Base-by-base conservation (phyloP, 2,797 vertebrate genomes). In the Sylvilagus floridanus region DNA sequence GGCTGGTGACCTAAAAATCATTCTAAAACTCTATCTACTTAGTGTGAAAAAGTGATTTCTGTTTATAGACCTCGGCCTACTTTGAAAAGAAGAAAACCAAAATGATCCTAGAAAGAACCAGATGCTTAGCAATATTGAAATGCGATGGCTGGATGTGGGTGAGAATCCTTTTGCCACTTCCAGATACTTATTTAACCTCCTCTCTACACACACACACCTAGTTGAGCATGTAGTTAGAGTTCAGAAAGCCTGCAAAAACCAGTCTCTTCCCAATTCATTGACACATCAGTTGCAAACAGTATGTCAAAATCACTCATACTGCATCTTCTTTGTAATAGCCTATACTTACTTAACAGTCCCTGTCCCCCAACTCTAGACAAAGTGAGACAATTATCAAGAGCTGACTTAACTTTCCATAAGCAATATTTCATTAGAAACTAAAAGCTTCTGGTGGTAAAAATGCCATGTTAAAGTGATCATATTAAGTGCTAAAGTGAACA, bases 111-210 rank as follows among this genome's bases (percentile, higher is more conserved):
- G 21, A 63, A 65, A 91, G 66, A 95, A 95, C 90, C 84, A 97
- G 91, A 94, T 96, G 81, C 60, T 97, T 75, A 62, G 52, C 47
- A 78, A 76, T 91, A 84, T 84, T 93, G 82, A 89, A 95, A 84
- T 37, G 28, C 92, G 42, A 77, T 19, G 17, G 63, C 7, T 71
- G 60, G 42, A 10, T 47, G 19, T 78, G 50, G 32, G 77, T 63
- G 65, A 73, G 42, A 83, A 60, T 7, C 26, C 26, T 47, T 71
- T 78, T 87, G 21, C 88, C 62, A 54, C 21, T 47, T 68, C 93
- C 95, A 94, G 91, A 91, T 89, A 84, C 50, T 91, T 42, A 77
- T 91, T 93, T 89, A 95, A 95, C 84, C 72, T 79, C 89, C 93
- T 21, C 54, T 21, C 54, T 17, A 16, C 13, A 16, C 54, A 57